Percentiles rank a stretch among this genome's conserved stretches.
Conservation (phyloP, 53 echinoderm and acorn worm species). For the Patiria pectinifera region DNA sequence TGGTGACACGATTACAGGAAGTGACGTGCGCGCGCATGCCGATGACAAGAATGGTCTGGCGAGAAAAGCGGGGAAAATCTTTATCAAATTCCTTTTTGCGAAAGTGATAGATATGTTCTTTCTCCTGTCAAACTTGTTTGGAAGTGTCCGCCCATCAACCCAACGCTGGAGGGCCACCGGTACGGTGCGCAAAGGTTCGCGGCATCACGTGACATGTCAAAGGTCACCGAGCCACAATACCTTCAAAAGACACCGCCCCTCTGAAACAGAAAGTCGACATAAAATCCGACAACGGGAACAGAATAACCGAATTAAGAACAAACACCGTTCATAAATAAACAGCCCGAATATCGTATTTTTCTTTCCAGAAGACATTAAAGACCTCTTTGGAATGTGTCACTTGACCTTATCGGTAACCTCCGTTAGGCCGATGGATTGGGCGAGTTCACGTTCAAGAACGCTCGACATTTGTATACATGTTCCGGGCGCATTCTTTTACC, state of each 20-base stretch:
- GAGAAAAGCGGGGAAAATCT: not conserved
- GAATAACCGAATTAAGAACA: constrained; percentile 17
- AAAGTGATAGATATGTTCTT: not conserved
- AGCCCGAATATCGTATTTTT: constrained; percentile 17
- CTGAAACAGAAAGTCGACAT: not conserved
- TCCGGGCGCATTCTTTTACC: not conserved
- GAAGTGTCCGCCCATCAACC: not conserved
- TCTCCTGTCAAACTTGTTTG: constrained; percentile 14
- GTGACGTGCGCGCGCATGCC: not conserved
- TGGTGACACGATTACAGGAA: not conserved
- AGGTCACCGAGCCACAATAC: constrained; percentile 21
- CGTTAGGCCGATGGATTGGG: constrained; percentile 39
- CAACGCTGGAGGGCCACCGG: not conserved
- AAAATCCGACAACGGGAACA: not conserved
- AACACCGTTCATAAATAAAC: constrained; percentile 51
- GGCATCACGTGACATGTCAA: constrained; percentile 45
- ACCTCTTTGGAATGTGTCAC: constrained; percentile 53
- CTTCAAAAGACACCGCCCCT: constrained; percentile 37
- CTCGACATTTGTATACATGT: constrained; percentile 22
- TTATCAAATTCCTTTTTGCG: not conserved
- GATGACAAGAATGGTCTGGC: not conserved
- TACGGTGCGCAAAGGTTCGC: not conserved
- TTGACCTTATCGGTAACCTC: constrained; percentile 15
- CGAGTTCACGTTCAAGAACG: constrained; percentile 26
- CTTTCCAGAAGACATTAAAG: not conserved